Evolutionary conservation across 2,113 vertebrate species (phyloP).

Genomic region (Leptodactylus fuscus): DNA sequence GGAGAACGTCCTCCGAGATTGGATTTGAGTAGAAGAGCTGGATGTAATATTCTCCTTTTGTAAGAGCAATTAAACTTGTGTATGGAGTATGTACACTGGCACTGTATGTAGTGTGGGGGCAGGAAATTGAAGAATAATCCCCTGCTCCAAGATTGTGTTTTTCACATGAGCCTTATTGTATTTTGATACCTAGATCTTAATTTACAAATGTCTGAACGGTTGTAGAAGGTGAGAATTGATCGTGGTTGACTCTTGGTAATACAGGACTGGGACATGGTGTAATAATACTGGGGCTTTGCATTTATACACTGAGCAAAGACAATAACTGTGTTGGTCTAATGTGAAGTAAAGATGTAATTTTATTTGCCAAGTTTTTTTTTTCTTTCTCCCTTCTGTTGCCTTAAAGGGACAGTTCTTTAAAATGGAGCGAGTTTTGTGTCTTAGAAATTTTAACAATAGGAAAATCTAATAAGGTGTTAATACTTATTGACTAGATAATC

Average conservation of each 20-base stretch:
- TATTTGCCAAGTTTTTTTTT: neutral
- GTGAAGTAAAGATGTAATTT: neutral
- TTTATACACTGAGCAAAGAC: neutral
- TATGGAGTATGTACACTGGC: neutral
- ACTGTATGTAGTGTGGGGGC: neutral
- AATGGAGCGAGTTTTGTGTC: too few relatives aligned
- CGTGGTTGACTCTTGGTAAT: neutral
- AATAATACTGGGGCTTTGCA: neutral
- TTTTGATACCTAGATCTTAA: slow-evolving; percentile 1
- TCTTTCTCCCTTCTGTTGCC: too few relatives aligned
- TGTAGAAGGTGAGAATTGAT: slow-evolving; percentile 7
- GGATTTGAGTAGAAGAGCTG: neutral
- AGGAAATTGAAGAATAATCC: slow-evolving; percentile 33
- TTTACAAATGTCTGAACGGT: neutral
- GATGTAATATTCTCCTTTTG: slow-evolving; percentile 8
- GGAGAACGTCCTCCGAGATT: neutral
- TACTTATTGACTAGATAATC: too few relatives aligned
- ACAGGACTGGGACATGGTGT: neutral
- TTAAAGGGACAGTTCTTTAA: neutral
- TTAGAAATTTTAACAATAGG: too few relatives aligned
- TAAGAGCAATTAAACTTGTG: slow-evolving; percentile 19
- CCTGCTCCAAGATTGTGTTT: neutral
- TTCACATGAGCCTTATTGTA: neutral
- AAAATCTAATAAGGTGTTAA: too few relatives aligned
- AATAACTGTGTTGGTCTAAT: neutral